These are phyloP conservation scores for Archilochus colubris DNA, from an alignment of 2,113 vertebrate species.

Conservation along the genomic window DNA sequence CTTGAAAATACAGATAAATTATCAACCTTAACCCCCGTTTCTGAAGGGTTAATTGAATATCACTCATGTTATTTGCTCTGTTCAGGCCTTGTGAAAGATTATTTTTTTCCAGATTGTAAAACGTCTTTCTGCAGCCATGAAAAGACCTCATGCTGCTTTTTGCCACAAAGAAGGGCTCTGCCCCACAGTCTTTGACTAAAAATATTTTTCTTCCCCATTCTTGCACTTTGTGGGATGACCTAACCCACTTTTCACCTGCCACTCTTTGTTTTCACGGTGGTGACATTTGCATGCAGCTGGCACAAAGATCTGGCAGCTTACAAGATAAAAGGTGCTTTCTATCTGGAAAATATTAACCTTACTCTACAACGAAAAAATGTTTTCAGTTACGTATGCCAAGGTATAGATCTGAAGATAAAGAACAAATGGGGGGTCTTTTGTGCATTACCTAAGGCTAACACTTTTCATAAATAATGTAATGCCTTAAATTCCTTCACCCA, in stretches of 20 bases:
- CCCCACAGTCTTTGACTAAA: neutral
- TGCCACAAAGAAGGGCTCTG: neutral
- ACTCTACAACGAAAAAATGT: neutral
- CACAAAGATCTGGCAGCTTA: neutral
- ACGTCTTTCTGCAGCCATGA: neutral
- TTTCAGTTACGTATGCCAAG: neutral
- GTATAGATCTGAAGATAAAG: conserved; percentile 12
- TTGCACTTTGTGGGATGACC: neutral
- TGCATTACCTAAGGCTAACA: neutral
- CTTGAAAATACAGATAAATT: neutral
- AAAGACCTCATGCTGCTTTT: neutral
- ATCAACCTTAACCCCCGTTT: neutral
- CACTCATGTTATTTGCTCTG: neutral
- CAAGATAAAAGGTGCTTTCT: neutral
- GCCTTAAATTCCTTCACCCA: conserved; percentile 20
- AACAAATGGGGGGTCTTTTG: neutral
- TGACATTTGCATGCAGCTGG: neutral
- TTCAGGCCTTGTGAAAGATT: neutral
- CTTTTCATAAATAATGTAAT: conserved; percentile 3
- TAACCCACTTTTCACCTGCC: neutral
- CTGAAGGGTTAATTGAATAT: conserved; percentile 5
- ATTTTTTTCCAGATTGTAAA: neutral
- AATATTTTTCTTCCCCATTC: neutral
- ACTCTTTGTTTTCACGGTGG: neutral
- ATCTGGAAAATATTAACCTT: conserved; percentile 29